These are phyloP conservation scores for Deilephila porcellus DNA, from an alignment of 2,888 invertebrate species.

Conservation along the genomic window DNA sequence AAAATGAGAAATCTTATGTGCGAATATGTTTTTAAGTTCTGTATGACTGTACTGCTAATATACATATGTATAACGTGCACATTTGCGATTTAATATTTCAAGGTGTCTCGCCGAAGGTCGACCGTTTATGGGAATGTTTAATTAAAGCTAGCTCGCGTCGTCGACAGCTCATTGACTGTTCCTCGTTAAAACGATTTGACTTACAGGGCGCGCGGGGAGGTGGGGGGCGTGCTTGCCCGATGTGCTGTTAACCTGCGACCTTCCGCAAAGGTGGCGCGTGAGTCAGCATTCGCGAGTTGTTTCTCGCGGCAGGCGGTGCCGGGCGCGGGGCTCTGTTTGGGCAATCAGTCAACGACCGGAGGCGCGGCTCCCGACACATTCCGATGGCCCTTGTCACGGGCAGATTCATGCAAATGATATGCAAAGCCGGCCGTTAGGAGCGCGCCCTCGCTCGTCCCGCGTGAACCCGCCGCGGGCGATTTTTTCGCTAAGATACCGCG, in stretches of 20 bases:
- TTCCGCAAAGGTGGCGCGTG: constrained; percentile 65
- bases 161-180: constrained; percentile 52
- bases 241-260: constrained; percentile 66
- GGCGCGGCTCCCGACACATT: constrained; percentile 64
- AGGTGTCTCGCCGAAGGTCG: constrained; percentile 63
- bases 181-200: constrained; percentile 70
- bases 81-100: constrained; percentile 64
- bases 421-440: constrained; percentile 62
- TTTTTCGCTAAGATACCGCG: constrained; percentile 44
- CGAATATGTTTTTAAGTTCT: constrained; percentile 34
- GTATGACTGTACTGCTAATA: constrained; percentile 29
- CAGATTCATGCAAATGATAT: constrained; percentile 75
- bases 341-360: constrained; percentile 71
- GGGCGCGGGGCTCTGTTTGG: constrained; percentile 58
- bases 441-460: constrained; percentile 48
- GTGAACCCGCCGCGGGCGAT: constrained; percentile 47
- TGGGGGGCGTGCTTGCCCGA: constrained; percentile 58
- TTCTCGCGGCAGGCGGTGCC: constrained; percentile 57
- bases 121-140: constrained; percentile 66
- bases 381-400: constrained; percentile 63
- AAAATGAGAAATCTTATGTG: constrained; percentile 33
- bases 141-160: constrained; percentile 67
- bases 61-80: constrained; percentile 45
- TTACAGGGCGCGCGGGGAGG: constrained; percentile 58
- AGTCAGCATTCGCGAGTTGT: constrained; percentile 67